Evolutionary conservation across 1,140 invertebrate species (phyloP).

Genomic region (Notospermus geniculatus): DNA sequence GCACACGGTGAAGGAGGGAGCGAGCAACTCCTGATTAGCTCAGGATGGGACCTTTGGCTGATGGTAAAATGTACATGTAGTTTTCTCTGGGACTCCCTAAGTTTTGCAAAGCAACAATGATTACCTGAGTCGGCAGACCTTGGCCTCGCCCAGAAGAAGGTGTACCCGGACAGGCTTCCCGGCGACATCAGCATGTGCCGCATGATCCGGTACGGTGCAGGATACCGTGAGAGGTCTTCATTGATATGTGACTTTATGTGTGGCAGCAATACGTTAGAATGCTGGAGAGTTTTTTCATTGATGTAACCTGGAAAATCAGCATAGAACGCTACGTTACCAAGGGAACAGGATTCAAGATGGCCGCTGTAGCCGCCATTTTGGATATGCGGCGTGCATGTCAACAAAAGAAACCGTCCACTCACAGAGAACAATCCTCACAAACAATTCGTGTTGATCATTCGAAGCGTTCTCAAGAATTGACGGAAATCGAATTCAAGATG

Average conservation of each 20-base stretch:
- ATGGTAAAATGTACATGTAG: no score
- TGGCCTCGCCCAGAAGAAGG: constrained; percentile 44
- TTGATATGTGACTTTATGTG: constrained; percentile 41
- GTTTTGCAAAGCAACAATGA: no score
- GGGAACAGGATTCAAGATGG: background rate
- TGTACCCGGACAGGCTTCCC: constrained; percentile 49
- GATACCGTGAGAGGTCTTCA: constrained; percentile 52
- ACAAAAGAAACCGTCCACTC: background rate
- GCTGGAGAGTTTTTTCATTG: constrained; percentile 44
- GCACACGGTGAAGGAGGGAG: no score
- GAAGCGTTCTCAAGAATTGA: no score
- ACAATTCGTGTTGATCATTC: no score
- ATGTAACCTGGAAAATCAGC: constrained; percentile 39
- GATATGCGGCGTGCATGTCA: background rate
- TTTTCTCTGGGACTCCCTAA: no score
- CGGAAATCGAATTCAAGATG: no score
- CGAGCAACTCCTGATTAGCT: no score
- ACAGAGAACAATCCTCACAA: no score
- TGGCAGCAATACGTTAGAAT: constrained; percentile 42
- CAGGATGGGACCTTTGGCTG: no score
- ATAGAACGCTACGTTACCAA: background rate
- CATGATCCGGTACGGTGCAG: constrained; percentile 52
- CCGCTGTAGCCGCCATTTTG: no score
- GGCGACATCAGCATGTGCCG: constrained; percentile 50
- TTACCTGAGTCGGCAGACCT: constrained; percentile 31